Base-by-base conservation (phyloP, 2,797 vertebrate species). In the Cyclura pinguis region DNA sequence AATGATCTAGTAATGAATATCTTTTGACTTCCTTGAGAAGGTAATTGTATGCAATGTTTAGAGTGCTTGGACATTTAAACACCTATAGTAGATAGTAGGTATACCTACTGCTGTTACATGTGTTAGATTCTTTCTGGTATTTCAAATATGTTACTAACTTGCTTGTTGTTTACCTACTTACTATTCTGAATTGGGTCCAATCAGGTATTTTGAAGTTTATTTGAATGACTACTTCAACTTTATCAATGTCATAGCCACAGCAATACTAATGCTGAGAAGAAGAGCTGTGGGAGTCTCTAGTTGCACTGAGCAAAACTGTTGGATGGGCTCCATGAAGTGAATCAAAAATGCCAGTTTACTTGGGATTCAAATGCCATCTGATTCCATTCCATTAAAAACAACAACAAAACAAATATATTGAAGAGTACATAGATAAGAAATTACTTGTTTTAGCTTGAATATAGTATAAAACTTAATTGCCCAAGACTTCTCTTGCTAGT, bases 1-100 rank as follows among this genome's bases (percentile, higher is more conserved):
- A 85, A 72, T 86, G 55, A 59, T 77, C 55, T 38, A 87, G 64
- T 74, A 78, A 35, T 69, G 62, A 72, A 88, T 50, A 55, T 81
- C 42, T 69, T 67, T 18, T 52, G 27, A 29, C 22, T 88, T 69
- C 9, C 77, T 77, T 87, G 50, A 35, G 55, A 88, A 64, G 80
- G 7, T 67, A 50, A 67, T 20, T 69, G 8, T 24, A 78, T 78
- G 74, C 38, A 35, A 72, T 38, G 47, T 78, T 87, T 47, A 35
- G 72, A 8, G 16, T 72, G 14, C 22, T 69, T 62, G 83, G 20
- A 27, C 47, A 42, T 73, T 2, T n/a, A 62, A 62, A 2, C 10
- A 64, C n/a, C 20, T 6, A 73, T 29, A 72, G 7, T 22, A 20
- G 29, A n/a, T 73, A 50, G 9, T 50, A 74, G 20, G 52, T 32